Base-by-base conservation (phyloP, 2,888 invertebrate genomes). In the Athripsodes cinereus region DNA sequence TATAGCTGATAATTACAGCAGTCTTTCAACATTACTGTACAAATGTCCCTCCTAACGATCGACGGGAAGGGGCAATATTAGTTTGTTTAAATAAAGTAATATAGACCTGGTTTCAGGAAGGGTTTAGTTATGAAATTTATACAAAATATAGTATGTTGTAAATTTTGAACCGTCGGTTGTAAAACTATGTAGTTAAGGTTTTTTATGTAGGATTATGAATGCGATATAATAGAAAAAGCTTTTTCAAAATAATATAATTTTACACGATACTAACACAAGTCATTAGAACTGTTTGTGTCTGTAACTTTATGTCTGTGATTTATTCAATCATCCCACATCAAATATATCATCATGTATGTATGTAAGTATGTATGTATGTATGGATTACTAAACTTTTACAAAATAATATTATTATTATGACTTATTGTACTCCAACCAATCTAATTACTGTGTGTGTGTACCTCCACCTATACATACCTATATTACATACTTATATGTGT, bases 261-360 rank as follows among this genome's bases (percentile, higher is more conserved):
- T 73, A 71, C 62, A 62, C 58, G 71, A 72, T 71, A 71, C 68
- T n/a, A n/a, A 69, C 69, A 40, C 40, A 40, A 75, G 72, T 75
- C 72, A 75, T 75, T 72, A 76, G 73, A 76, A 76, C 11, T 31
- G 76, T 78, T 74, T 73, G 73, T 77, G 79, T 79, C 74, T 78
- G 76, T 78, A 77, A 74, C 73, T 73, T 78, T 78, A 61, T 78
- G 79, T 79, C 79, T 79, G 79, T 79, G 79, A 79, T 79, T 79
- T 78, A 78, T 78, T 78, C 78, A 78, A 77, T 79, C 78, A 77
- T 79, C 79, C 77, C 79, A 78, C 78, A 63, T 58, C 55, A 26
- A 6, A n/a, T 8, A 8, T 40, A 40, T 40, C 3, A 40, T 40
- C 3, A 31, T 31, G 31, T n/a, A n/a, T n/a, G n/a, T n/a, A n/a